Evolutionary conservation across 1,140 invertebrate species (phyloP), one percentile per base, ranked within the genome.

Genomic region (Zaprionus nigranus): DNA sequence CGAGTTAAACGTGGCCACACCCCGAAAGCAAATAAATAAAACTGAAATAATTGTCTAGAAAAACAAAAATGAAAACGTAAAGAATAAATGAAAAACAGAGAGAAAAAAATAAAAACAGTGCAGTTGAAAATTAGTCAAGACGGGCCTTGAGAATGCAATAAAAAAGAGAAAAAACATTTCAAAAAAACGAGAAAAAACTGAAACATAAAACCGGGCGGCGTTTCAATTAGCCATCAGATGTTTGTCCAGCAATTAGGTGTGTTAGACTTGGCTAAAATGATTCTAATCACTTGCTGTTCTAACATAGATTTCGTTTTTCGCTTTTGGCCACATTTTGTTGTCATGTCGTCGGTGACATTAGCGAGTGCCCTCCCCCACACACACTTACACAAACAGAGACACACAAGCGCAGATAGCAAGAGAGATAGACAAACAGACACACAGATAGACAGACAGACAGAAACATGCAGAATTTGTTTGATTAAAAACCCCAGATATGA

Each of bases 191-290:
- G 22, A 46, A 30, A 17, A 66, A 38, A 34, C 34, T 26, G 30
- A 67, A 54, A 61, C 22, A 28, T 26, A 20, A 46, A 65, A 58
- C 28, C 49, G 74, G 77, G 81, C 84, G 77, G 81, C 71, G 68
- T 86, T 86, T 86, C 83, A 86, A 86, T 86, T 86, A 88, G 83
- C 81, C 67, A 78, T 81, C 82, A 68, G 75, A 76, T 58, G 80
- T 57, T 81, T 79, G 85, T 80, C 81, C 81, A 24, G 84, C 84
- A 88, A 88, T 88, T 88, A 88, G 84, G 84, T 88, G 84, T 88
- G 84, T 88, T 81, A 76, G 20, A 63, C 75, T 59, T 73, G 51
- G 56, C 64, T 78, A 74, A 87, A 88, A 90, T 67, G 85, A 88
- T 88, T 90, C 65, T 88, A 88, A 88, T 88, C 84, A 85, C 28